phyloP scores from a whole-genome alignment of 2,113 vertebrate species.

The Origma solitaria region DNA sequence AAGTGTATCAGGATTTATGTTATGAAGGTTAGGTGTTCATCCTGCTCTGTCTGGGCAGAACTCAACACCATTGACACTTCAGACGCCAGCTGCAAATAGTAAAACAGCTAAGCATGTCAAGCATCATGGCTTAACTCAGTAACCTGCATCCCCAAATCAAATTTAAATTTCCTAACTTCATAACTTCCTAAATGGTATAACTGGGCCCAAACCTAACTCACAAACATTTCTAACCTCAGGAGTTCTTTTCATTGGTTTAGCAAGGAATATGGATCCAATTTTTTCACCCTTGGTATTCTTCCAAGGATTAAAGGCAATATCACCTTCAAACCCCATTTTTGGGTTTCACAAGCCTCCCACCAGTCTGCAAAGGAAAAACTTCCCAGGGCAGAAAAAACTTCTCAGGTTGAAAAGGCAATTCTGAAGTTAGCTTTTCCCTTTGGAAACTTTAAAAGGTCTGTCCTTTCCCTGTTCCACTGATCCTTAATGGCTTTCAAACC shows the following conservation, averaged over 20 bases:
- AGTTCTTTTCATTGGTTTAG: not conserved
- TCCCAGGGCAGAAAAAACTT: not conserved
- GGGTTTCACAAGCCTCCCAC: not conserved
- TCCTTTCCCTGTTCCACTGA: not conserved
- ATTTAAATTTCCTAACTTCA: not conserved
- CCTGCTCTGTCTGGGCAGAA: not conserved
- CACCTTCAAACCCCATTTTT: not conserved
- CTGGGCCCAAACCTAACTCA: not conserved
- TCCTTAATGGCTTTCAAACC: not conserved
- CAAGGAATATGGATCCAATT: not conserved
- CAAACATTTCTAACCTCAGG: not conserved
- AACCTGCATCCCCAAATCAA: not conserved
- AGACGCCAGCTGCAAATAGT: not conserved
- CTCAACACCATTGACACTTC: not conserved
- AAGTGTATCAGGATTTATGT: not conserved
- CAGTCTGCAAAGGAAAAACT: not conserved
- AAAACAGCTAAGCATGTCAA: not conserved
- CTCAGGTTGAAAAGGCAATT: not conserved
- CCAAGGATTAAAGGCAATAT: not conserved
- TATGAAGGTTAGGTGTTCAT: not conserved
- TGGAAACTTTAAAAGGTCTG: not conserved
- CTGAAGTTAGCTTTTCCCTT: not conserved
- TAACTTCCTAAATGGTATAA: not conserved
- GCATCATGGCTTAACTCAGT: conserved; percentile 20
- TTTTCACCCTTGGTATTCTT: not conserved